phyloP scores from a whole-genome alignment of 2,797 vertebrate species.

The Chloroceryle amazona region DNA sequence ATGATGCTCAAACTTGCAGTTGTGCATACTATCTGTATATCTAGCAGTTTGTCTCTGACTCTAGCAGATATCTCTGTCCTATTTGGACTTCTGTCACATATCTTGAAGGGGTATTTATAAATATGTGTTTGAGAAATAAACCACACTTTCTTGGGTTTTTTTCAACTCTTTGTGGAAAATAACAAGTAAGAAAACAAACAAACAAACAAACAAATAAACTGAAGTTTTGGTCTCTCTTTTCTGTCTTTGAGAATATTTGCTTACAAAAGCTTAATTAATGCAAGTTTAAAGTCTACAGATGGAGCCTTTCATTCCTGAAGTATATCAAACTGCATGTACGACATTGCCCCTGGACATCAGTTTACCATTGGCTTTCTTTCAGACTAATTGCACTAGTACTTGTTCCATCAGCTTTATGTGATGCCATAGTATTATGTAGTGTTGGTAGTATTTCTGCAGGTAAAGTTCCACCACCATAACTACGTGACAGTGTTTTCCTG shows the following conservation, averaged over 20 bases:
- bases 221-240: not conserved
- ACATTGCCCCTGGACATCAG: not conserved
- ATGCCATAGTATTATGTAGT: not conserved
- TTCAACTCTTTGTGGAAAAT: not conserved
- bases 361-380: not conserved
- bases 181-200: not conserved
- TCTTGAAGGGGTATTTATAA: not conserved
- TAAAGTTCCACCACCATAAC: not conserved
- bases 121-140: not conserved
- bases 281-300: not conserved
- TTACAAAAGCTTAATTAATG: not conserved
- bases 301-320: not conserved
- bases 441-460: not conserved
- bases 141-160: accelerated
- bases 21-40: not conserved
- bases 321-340: not conserved
- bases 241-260: not conserved
- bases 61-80: not conserved
- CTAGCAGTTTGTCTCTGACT: not conserved
- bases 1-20: not conserved
- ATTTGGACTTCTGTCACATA: not conserved
- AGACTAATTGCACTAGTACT: not conserved
- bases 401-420: not conserved
- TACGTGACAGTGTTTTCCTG: not conserved
- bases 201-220: no score